phyloP scores from a whole-genome alignment of 2,888 invertebrate species.

The Eristalis intricaria region DNA sequence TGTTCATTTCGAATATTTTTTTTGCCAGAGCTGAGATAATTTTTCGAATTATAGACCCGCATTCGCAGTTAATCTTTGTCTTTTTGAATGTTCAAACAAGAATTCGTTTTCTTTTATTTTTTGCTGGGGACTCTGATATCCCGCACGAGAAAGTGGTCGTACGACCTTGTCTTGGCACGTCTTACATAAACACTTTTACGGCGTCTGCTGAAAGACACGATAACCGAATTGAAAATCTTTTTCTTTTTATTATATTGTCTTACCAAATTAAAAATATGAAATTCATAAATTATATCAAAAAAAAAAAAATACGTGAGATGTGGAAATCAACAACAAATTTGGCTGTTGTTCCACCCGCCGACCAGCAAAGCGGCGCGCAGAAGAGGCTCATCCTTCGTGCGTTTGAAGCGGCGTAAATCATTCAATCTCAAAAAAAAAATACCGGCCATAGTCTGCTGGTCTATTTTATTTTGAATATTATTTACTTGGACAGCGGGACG shows the following conservation, averaged over 20 bases:
- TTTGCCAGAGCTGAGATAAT: neutral
- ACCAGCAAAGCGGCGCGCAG: neutral
- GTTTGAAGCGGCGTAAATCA: conserved; percentile 31
- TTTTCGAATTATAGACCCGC: neutral
- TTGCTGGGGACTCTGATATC: neutral
- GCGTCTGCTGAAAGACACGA: neutral
- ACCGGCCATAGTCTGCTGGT: neutral
- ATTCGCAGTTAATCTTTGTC: neutral
- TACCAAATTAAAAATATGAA: conserved; percentile 28
- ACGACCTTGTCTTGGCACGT: neutral
- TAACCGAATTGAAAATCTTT: conserved; percentile 7
- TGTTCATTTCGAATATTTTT: neutral
- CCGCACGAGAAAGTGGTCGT: neutral
- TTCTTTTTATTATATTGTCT: neutral
- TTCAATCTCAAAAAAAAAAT: conserved; percentile 9
- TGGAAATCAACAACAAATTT: conserved; percentile 10
- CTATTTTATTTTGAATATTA: conserved; percentile 22
- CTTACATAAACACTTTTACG: conserved; percentile 16
- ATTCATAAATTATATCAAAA: conserved; percentile 19
- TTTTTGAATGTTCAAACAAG: neutral
- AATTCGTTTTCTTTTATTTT: neutral
- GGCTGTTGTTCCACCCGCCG: neutral
- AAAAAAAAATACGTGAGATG: neutral
- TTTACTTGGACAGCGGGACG: conserved; percentile 13
- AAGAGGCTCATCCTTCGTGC: neutral